Conservation (phyloP, 1,140 invertebrate genomes). For the Lepidurus couesii region DNA sequence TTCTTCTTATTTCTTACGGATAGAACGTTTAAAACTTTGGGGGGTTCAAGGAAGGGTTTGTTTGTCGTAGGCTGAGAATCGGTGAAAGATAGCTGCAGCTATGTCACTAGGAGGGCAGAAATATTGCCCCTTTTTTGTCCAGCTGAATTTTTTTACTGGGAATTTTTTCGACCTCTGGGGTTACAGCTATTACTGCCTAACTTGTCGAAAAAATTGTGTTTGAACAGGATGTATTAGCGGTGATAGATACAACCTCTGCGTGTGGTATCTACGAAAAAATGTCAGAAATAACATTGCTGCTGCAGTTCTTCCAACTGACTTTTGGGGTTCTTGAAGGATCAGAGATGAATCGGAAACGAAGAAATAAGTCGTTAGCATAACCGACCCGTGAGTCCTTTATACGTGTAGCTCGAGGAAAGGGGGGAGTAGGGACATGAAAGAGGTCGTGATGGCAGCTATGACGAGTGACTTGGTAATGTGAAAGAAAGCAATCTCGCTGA, state of each 20-base stretch:
- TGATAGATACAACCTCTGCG: neutral
- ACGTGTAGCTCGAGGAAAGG: neutral
- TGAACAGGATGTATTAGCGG: neutral
- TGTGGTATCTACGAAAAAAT: neutral
- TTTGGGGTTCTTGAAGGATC: neutral
- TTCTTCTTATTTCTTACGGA: too few species aligned
- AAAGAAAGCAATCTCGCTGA: constrained; percentile 12
- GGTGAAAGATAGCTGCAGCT: neutral
- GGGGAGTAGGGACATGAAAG: neutral
- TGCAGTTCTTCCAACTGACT: too few species aligned
- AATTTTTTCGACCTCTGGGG: neutral
- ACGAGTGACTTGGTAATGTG: constrained; percentile 17
- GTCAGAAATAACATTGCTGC: neutral
- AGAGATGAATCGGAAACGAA: neutral
- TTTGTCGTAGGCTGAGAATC: too few species aligned
- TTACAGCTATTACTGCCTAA: neutral
- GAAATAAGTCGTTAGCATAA: constrained; percentile 18
- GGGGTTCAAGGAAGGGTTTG: too few species aligned
- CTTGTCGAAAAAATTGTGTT: neutral
- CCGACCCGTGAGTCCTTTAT: neutral
- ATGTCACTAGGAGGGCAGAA: neutral
- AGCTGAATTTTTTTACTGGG: neutral
- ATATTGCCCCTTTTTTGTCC: neutral
- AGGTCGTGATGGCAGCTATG: constrained; percentile 8
- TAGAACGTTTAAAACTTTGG: too few species aligned